Evolutionary conservation across 23 tunicate species (phyloP).

Genomic region (Ciona savignyi): DNA sequence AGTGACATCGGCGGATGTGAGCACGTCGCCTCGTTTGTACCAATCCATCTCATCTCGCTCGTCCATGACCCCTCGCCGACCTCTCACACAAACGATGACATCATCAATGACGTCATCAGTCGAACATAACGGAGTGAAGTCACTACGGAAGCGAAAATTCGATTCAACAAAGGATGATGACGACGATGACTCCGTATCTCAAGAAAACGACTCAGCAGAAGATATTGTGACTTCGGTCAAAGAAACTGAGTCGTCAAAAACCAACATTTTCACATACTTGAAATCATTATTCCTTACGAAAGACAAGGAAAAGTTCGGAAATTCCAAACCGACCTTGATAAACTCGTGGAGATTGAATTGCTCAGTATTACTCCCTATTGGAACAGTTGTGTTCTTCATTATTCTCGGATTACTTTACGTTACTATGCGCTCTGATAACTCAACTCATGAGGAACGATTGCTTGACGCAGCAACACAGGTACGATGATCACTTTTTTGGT

Average conservation of each 20-base stretch:
- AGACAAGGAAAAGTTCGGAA: not conserved
- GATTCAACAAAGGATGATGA: not conserved
- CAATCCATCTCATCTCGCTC: slow-evolving; percentile 2
- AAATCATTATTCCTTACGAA: not conserved
- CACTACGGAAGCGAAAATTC: not conserved
- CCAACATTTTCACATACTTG: not conserved
- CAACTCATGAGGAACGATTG: not conserved
- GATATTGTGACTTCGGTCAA: not conserved
- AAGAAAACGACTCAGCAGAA: not conserved
- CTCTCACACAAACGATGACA: not conserved
- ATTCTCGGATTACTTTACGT: slow-evolving; percentile 72
- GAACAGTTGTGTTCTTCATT: slow-evolving; percentile 55
- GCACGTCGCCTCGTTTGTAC: slow-evolving; percentile 23
- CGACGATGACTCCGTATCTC: not conserved
- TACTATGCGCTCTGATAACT: slow-evolving; percentile 59
- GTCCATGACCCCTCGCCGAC: not conserved
- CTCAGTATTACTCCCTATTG: slow-evolving; percentile 58
- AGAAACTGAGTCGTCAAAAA: not conserved
- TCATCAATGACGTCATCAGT: not conserved
- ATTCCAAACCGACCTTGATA: not conserved
- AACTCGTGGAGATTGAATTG: slow-evolving; percentile 62
- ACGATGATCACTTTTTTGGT: too few species aligned
- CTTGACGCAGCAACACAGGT: too few species aligned
- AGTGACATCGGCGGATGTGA: slow-evolving; percentile 15
- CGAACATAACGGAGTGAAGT: not conserved